Evolutionary conservation across 2,888 invertebrate species (phyloP).

Genomic region (Limnephilus rhombicus): DNA sequence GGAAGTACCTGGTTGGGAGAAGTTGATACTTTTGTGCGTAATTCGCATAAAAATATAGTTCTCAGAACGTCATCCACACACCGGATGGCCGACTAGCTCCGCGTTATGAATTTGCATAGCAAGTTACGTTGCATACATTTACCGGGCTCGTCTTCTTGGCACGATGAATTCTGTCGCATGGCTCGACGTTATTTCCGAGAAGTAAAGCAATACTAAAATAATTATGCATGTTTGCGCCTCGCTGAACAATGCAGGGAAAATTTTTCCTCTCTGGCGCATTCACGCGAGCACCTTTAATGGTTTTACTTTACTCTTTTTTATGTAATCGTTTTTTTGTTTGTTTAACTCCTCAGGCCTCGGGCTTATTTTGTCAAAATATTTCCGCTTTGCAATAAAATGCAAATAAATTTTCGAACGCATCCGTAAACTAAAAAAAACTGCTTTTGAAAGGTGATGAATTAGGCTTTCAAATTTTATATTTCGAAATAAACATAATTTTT

Average conservation of each 20-base stretch:
- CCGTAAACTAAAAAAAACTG: too few species aligned
- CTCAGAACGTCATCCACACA: neutral
- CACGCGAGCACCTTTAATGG: neutral
- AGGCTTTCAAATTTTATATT: too few species aligned
- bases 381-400: too few species aligned
- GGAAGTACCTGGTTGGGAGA: too few species aligned
- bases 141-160: neutral
- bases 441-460: too few species aligned
- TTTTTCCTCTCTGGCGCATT: neutral
- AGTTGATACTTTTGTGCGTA: too few species aligned
- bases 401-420: too few species aligned
- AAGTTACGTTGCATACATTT: neutral
- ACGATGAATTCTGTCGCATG: neutral
- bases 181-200: neutral
- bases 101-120: neutral
- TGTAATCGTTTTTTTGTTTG: neutral
- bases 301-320: neutral
- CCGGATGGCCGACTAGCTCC: neutral
- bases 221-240: neutral
- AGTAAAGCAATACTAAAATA: neutral
- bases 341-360: neutral
- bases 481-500: too few species aligned
- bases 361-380: too few species aligned
- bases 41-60: neutral
- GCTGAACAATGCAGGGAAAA: neutral